phyloP scores from a whole-genome alignment of 2,113 vertebrate genomes.

The Nematolebias whitei region DNA sequence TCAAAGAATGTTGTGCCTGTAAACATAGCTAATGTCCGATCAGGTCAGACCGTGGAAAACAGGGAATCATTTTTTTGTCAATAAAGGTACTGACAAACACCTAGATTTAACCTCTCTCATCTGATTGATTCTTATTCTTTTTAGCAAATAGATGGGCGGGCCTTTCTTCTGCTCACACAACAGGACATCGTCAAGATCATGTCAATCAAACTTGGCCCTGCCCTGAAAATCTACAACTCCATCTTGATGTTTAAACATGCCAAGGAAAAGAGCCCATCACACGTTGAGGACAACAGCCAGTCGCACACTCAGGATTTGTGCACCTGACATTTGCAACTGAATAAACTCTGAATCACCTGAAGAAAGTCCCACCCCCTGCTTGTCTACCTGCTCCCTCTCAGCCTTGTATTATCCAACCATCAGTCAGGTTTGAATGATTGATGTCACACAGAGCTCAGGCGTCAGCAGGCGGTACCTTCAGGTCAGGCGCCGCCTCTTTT shows the following conservation, averaged over 20 bases:
- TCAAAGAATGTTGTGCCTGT: too few relatives aligned
- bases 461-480: conserved; percentile 2
- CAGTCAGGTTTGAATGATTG: not conserved
- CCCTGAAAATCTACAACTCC: conserved; percentile 84
- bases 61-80: too few relatives aligned
- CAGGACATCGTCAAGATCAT: conserved; percentile 81
- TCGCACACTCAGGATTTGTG: not conserved
- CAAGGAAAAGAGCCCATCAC: conserved; percentile 57
- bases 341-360: too few relatives aligned
- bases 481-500: not conserved
- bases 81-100: too few relatives aligned
- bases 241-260: conserved; percentile 83
- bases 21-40: too few relatives aligned
- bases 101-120: conserved; percentile 10
- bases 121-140: conserved; percentile 32
- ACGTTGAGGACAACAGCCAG: conserved; percentile 25
- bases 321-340: conserved; percentile 22
- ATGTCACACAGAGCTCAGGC: conserved; percentile 17
- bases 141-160: conserved; percentile 82
- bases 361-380: not conserved
- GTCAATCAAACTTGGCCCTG: conserved; percentile 82
- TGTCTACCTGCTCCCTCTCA: not conserved
- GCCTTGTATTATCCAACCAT: not conserved
- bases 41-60: too few relatives aligned
- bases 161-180: conserved; percentile 81